Conservation (phyloP, 2,888 invertebrate genomes). For the Sclerodermus sp. region DNA sequence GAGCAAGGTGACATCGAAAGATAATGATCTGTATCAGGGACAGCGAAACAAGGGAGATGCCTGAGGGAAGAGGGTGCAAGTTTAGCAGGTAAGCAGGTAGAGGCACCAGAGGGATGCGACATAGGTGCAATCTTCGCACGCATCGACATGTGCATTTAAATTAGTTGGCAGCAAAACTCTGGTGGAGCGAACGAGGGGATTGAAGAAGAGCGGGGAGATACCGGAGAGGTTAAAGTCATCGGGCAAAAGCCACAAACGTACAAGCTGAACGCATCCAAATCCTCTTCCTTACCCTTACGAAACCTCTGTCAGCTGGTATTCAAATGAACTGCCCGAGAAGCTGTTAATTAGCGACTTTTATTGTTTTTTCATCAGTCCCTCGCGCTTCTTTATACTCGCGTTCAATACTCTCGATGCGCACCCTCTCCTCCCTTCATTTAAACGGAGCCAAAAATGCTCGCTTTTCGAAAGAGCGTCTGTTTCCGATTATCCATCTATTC, state of each 20-base stretch:
- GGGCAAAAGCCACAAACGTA: constrained; percentile 7
- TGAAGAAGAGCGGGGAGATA: background rate
- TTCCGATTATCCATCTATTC: no score
- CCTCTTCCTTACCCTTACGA: no score
- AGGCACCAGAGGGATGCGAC: no score
- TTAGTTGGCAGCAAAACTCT: no score
- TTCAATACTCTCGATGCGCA: no score
- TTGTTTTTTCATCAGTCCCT: constrained; percentile 39
- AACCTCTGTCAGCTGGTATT: constrained; percentile 41
- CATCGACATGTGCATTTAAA: constrained; percentile 58
- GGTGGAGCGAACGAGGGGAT: background rate
- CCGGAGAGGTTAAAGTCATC: background rate
- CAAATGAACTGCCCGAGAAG: constrained; percentile 50
- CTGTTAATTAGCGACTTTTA: constrained; percentile 51
- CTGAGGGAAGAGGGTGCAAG: constrained; percentile 1
- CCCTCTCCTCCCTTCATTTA: no score
- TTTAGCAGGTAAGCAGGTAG: no score
- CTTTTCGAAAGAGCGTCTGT: background rate
- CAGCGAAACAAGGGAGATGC: background rate
- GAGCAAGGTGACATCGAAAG: no score
- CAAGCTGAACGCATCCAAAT: no score
- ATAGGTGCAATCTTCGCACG: constrained; percentile 54
- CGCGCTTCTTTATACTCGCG: constrained; percentile 39
- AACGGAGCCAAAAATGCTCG: no score
- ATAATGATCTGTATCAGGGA: background rate